A percentile compares a stretch with the other conserved stretches of the same genome.
Evolutionary conservation across 2,113 vertebrate species (phyloP).

Genomic region (Neomonachus schauinslandi): DNA sequence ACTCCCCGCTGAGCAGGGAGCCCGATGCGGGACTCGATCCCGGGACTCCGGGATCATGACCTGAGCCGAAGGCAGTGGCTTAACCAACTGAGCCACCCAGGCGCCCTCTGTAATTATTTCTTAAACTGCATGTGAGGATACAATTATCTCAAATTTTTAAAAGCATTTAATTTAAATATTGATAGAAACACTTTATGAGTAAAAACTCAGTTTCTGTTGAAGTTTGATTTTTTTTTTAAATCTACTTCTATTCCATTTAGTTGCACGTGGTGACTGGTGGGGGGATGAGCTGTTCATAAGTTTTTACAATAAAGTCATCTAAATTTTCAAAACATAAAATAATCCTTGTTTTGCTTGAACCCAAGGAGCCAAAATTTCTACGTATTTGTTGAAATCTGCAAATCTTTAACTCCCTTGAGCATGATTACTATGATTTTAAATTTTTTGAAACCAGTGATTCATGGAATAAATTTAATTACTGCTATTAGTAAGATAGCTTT

Average conservation of each 20-base stretch:
- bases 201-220: not conserved
- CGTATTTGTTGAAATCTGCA: not conserved
- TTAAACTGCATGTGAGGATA: not conserved
- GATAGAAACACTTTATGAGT: not conserved
- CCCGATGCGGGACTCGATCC: too few species aligned
- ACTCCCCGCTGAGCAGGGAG: too few species aligned
- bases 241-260: not conserved
- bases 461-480: not conserved
- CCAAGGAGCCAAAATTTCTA: not conserved
- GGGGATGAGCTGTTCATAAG: not conserved
- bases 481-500: not conserved
- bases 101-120: not conserved
- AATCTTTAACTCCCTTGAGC: not conserved
- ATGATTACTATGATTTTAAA: constrained; percentile 41
- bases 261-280: not conserved
- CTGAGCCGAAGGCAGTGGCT: too few species aligned
- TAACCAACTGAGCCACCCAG: too few species aligned
- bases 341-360: not conserved
- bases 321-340: constrained; percentile 1
- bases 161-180: not conserved
- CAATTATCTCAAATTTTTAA: not conserved
- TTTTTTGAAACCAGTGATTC: constrained; percentile 28
- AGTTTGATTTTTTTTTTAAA: not conserved
- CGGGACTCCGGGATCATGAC: too few species aligned
- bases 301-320: not conserved